Evolutionary conservation across 53 echinoderm and acorn worm species (phyloP).

Genomic region (Henricia sp.): DNA sequence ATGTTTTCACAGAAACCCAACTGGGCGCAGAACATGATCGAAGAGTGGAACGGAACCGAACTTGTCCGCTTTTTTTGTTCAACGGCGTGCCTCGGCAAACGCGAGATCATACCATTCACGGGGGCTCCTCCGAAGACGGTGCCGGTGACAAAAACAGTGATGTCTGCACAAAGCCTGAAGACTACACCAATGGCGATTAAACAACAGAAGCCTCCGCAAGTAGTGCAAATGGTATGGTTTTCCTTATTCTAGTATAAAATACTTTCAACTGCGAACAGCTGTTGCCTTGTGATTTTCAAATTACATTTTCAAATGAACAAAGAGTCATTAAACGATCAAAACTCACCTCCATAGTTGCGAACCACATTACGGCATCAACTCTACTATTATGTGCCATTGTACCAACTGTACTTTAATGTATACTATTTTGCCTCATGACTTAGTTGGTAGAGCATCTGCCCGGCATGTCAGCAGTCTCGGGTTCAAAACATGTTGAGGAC

Average conservation of each 20-base stretch:
- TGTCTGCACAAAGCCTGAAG: neutral
- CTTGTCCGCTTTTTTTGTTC: conserved; percentile 62
- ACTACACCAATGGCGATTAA: neutral
- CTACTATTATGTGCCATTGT: no score
- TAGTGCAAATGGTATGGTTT: neutral
- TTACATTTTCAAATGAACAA: no score
- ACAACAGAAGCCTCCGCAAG: conserved; percentile 4
- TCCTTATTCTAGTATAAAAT: neutral
- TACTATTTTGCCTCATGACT: no score
- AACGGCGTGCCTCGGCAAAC: conserved; percentile 41
- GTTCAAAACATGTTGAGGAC: no score
- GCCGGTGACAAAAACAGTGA: neutral
- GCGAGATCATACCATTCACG: conserved; percentile 31
- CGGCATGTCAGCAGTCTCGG: no score
- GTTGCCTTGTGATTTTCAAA: no score
- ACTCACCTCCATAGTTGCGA: no score
- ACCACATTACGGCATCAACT: no score
- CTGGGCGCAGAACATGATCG: conserved; percentile 62
- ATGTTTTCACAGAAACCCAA: conserved; percentile 25
- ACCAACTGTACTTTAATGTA: no score
- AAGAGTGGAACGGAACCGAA: conserved; percentile 52
- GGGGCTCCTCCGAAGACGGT: neutral
- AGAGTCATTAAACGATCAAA: no score
- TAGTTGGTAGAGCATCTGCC: no score
- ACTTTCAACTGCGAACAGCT: neutral